phyloP scores from a whole-genome alignment of 2,888 invertebrate species.

The Crocallis elinguaria region DNA sequence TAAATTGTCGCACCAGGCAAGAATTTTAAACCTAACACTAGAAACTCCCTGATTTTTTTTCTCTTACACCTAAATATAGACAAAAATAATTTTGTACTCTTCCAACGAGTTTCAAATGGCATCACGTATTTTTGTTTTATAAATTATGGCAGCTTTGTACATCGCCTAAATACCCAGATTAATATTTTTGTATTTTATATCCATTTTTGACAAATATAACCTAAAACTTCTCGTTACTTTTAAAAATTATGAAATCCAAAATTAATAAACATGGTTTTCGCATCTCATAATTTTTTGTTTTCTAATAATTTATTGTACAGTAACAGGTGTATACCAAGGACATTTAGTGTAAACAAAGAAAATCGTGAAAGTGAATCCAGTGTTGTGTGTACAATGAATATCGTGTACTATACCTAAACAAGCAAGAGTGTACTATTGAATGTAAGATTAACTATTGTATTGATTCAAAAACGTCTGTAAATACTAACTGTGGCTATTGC shows the following conservation, averaged over 20 bases:
- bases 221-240: slow-evolving; percentile 27
- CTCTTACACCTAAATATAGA: slow-evolving; percentile 81
- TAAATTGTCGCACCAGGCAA: slow-evolving; percentile 75
- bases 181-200: slow-evolving; percentile 31
- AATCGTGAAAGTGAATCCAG: slow-evolving; percentile 1
- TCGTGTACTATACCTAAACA: slow-evolving; percentile 27
- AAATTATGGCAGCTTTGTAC: slow-evolving; percentile 77
- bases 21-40: slow-evolving; percentile 76
- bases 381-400: not conserved
- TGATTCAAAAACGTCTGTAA: slow-evolving; percentile 36
- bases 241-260: slow-evolving; percentile 16
- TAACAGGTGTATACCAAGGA: not conserved
- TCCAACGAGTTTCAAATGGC: slow-evolving; percentile 80
- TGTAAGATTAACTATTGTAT: slow-evolving; percentile 33
- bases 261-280: slow-evolving; percentile 13
- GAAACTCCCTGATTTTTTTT: slow-evolving; percentile 82
- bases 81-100: slow-evolving; percentile 85
- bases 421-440: slow-evolving; percentile 36
- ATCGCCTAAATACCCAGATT: slow-evolving; percentile 51
- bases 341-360: not conserved
- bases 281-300: not conserved
- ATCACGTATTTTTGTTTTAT: slow-evolving; percentile 64
- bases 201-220: slow-evolving; percentile 36
- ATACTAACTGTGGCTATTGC: slow-evolving; percentile 36
- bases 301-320: not conserved